A percentile compares a stretch with the other conserved stretches of the same genome.
These are phyloP conservation scores for Camponotus pennsylvanicus DNA, from an alignment of 1,140 invertebrate genomes.

Conservation along the genomic window DNA sequence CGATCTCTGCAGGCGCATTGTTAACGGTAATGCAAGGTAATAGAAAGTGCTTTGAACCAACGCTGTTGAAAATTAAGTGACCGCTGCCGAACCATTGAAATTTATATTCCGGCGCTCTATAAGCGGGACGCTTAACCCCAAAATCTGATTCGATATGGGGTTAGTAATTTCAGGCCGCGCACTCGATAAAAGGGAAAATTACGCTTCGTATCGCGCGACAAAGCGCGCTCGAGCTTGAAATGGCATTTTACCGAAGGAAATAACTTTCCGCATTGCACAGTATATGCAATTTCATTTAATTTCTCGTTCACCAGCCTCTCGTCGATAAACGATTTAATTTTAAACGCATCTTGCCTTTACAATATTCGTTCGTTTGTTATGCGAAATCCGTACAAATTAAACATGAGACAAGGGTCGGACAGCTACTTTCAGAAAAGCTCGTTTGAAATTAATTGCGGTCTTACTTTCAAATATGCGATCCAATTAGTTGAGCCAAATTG, in stretches of 20 bases:
- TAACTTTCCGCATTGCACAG: constrained; percentile 14
- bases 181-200: constrained; percentile 59
- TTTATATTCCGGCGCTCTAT: constrained; percentile 52
- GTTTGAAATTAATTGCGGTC: neutral
- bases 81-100: constrained; percentile 70
- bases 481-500: neutral
- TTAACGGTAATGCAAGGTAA: constrained; percentile 72
- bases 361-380: neutral
- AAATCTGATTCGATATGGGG: constrained; percentile 59
- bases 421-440: neutral
- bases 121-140: constrained; percentile 31
- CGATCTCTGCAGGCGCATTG: constrained; percentile 61
- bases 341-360: neutral
- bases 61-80: constrained; percentile 70
- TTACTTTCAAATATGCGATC: neutral
- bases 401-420: neutral
- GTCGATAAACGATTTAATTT: neutral
- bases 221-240: constrained; percentile 50
- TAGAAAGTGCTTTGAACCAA: constrained; percentile 68
- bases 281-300: neutral
- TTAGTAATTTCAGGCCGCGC: constrained; percentile 51
- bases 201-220: constrained; percentile 36
- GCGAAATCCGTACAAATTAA: neutral
- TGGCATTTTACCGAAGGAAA: constrained; percentile 28
- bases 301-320: neutral